Evolutionary conservation across 2,888 invertebrate genomes (phyloP).

Genomic region (Cantharis flavilabris): DNA sequence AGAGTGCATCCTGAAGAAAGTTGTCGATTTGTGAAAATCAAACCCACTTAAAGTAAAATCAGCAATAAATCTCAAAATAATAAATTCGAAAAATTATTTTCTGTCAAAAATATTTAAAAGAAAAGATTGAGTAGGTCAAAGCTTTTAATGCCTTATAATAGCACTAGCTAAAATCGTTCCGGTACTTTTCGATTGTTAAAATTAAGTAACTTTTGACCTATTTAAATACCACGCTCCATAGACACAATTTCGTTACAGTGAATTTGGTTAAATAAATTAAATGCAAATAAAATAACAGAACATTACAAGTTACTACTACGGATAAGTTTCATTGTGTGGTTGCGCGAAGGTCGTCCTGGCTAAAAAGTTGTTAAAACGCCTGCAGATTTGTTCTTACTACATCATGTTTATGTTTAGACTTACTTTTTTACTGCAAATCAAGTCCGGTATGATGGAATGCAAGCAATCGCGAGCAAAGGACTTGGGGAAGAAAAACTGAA

Average conservation of each 20-base stretch:
- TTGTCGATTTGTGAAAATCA: background rate
- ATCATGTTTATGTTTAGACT: conserved; percentile 1
- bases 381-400: background rate
- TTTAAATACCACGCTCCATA: background rate
- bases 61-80: background rate
- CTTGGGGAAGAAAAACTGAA: background rate
- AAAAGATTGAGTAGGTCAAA: background rate
- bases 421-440: background rate
- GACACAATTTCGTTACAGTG: background rate
- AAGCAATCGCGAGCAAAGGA: background rate
- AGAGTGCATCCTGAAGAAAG: background rate
- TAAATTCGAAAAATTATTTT: background rate
- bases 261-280: background rate
- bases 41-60: background rate
- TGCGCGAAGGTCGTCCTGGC: background rate
- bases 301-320: background rate
- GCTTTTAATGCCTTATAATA: background rate
- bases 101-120: background rate
- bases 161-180: background rate
- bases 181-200: background rate
- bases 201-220: background rate
- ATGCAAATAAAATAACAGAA: background rate
- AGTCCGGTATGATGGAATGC: background rate
- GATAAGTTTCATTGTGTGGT: background rate
- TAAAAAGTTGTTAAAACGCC: conserved; percentile 1